Conservation (phyloP, 2,113 vertebrate species). For the Dermatemys mawii region DNA sequence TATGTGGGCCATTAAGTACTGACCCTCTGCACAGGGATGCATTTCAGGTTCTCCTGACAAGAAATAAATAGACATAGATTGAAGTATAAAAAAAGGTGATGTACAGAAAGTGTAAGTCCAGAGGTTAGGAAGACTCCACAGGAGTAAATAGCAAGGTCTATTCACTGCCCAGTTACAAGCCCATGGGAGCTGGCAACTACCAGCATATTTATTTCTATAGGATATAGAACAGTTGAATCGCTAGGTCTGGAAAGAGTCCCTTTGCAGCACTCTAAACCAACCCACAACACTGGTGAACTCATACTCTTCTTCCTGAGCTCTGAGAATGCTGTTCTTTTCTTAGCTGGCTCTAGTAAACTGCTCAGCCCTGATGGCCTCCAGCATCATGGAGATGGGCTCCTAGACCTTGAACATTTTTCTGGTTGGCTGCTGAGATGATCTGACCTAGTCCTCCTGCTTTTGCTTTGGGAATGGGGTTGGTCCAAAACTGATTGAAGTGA, state of each 20-base stretch:
- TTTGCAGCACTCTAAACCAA: background rate
- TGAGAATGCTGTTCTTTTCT: too few relatives aligned
- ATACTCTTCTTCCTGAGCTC: background rate
- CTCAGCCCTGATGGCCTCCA: too few relatives aligned
- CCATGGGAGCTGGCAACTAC: background rate
- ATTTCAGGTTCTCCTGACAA: background rate
- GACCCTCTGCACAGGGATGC: accelerated
- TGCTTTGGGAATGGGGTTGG: too few relatives aligned
- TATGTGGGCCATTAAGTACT: background rate
- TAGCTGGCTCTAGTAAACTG: too few relatives aligned
- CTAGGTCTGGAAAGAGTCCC: conserved; percentile 9
- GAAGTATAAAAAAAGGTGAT: background rate
- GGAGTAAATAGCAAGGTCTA: conserved; percentile 2
- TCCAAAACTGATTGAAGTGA: too few relatives aligned
- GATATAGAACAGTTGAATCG: conserved; percentile 16
- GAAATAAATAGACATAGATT: background rate
- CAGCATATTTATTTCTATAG: conserved; percentile 6
- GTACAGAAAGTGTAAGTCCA: background rate
- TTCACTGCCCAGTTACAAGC: background rate
- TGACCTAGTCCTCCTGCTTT: too few relatives aligned
- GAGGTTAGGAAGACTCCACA: background rate
- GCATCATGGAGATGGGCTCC: too few relatives aligned
- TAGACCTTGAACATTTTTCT: too few relatives aligned
- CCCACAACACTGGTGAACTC: background rate
- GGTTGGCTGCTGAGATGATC: too few relatives aligned